Evolutionary conservation across 2,888 invertebrate species (phyloP).

Genomic region (Marasmarcha lunaedactyla): DNA sequence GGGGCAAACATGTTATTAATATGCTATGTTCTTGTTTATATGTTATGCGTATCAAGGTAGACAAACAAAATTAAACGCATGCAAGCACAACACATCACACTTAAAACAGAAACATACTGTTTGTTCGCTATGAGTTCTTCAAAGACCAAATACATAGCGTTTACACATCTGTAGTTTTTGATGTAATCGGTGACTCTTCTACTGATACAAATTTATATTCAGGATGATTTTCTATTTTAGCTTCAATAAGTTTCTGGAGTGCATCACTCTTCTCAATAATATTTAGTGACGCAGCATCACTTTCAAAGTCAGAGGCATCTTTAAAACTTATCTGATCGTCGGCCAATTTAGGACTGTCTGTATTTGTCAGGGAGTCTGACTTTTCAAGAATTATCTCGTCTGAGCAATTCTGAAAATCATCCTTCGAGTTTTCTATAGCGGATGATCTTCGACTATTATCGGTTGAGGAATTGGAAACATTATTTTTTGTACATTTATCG

Average conservation of each 20-base stretch:
- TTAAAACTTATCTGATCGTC: conserved; percentile 27
- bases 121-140: conserved; percentile 18
- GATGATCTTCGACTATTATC: conserved; percentile 44
- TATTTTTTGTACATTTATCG: conserved; percentile 36
- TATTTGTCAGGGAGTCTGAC: conserved; percentile 10
- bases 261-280: conserved; percentile 53
- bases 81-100: conserved; percentile 14
- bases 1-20: no score
- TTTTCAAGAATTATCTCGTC: conserved; percentile 22
- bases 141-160: conserved; percentile 24
- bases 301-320: conserved; percentile 31
- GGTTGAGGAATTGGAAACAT: conserved; percentile 33
- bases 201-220: conserved; percentile 52
- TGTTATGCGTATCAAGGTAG: no score
- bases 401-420: conserved; percentile 39
- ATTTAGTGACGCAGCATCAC: conserved; percentile 32
- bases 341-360: conserved; percentile 16
- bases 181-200: conserved; percentile 37
- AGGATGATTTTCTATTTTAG: conserved; percentile 52
- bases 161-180: conserved; percentile 62
- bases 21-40: no score
- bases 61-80: no score
- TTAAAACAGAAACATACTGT: conserved; percentile 52
- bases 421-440: conserved; percentile 26
- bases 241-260: conserved; percentile 49